A percentile compares a stretch with the other conserved stretches of the same genome.
Evolutionary conservation across 2,888 invertebrate genomes (phyloP).

Genomic region (Theretra japonica): DNA sequence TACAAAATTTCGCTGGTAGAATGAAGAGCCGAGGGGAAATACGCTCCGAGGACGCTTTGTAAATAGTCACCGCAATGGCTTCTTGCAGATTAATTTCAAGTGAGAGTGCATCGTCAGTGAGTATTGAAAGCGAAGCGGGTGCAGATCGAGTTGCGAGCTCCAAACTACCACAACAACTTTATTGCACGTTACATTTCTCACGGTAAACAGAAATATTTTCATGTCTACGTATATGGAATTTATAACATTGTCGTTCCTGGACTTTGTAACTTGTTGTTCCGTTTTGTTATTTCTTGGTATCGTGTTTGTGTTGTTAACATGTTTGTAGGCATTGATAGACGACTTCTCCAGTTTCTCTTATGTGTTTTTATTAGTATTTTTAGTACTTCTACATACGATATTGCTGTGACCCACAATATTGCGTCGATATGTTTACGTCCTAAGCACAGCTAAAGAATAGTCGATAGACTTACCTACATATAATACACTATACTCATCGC

Average conservation of each 20-base stretch:
- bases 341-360: not conserved
- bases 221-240: not conserved
- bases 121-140: slow-evolving; percentile 51
- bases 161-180: slow-evolving; percentile 1
- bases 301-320: not conserved
- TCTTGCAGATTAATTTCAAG: slow-evolving; percentile 80
- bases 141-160: not conserved
- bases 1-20: slow-evolving; percentile 57
- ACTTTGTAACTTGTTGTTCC: slow-evolving; percentile 1
- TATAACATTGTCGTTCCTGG: not conserved
- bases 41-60: slow-evolving; percentile 68
- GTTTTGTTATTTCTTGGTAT: not conserved
- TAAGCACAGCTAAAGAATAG: too few relatives aligned
- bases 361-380: too few relatives aligned
- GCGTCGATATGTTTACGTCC: too few relatives aligned
- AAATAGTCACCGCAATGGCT: slow-evolving; percentile 79
- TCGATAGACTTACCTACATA: too few relatives aligned
- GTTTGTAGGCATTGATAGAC: not conserved
- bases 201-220: not conserved
- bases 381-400: too few relatives aligned
- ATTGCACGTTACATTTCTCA: not conserved
- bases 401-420: too few relatives aligned
- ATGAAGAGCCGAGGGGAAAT: slow-evolving; percentile 68
- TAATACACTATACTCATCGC: too few relatives aligned
- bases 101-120: slow-evolving; percentile 63